phyloP scores from a whole-genome alignment of 2,888 invertebrate species.

The Philonicus albiceps region DNA sequence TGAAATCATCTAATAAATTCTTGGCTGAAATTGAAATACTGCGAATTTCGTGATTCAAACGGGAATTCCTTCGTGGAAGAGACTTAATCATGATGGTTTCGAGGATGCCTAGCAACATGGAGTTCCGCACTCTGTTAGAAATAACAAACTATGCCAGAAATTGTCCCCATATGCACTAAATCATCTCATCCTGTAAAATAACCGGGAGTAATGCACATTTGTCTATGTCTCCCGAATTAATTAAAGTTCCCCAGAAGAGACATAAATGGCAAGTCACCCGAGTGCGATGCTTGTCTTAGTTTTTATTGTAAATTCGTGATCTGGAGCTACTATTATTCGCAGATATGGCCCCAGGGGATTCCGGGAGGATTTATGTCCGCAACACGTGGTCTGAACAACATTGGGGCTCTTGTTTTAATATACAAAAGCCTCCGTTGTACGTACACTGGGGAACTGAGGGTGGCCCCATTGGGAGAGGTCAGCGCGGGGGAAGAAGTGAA shows the following conservation, averaged over 20 bases:
- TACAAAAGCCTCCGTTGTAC: neutral
- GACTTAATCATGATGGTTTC: neutral
- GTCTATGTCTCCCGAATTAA: neutral
- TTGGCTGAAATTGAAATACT: neutral
- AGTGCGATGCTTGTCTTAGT: neutral
- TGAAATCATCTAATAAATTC: neutral
- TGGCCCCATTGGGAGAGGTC: neutral
- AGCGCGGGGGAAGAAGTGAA: neutral
- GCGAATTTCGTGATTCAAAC: neutral
- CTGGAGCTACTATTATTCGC: neutral
- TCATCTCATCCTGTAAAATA: neutral
- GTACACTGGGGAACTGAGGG: neutral
- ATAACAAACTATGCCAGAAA: neutral
- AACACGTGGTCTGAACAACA: neutral
- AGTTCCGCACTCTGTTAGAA: neutral
- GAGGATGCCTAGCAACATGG: neutral
- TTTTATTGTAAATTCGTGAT: neutral
- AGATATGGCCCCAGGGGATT: neutral
- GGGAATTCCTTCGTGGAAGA: neutral
- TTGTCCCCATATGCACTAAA: neutral
- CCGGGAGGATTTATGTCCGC: neutral
- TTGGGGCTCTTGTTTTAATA: neutral
- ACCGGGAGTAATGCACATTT: neutral
- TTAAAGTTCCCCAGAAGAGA: neutral
- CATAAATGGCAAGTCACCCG: neutral